These are phyloP conservation scores for Tenualosa ilisha DNA, from an alignment of 2,797 vertebrate species.

Conservation along the genomic window DNA sequence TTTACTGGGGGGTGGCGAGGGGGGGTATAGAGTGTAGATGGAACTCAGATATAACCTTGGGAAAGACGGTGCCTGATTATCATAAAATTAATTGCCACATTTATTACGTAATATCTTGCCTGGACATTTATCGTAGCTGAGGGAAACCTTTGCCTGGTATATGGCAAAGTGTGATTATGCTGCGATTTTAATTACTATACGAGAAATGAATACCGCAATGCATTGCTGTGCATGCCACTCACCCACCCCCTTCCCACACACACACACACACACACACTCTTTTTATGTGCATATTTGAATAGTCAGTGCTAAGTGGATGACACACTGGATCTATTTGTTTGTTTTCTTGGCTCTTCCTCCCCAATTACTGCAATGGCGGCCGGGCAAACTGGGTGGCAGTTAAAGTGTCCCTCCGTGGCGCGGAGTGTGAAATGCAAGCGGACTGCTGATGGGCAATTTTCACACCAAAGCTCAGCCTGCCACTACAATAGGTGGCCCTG, in stretches of 20 bases:
- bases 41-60: conserved; percentile 63
- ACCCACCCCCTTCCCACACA: no score
- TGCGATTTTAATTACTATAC: conserved; percentile 58
- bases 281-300: neutral
- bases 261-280: no score
- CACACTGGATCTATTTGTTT: conserved; percentile 29
- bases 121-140: conserved; percentile 61
- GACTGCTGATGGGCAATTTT: conserved; percentile 27
- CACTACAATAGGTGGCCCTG: conserved; percentile 40
- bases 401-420: conserved; percentile 20
- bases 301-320: neutral
- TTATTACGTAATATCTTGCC: conserved; percentile 63
- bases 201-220: conserved; percentile 50
- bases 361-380: conserved; percentile 43
- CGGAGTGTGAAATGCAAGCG: neutral
- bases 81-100: conserved; percentile 69
- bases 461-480: conserved; percentile 36
- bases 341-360: conserved; percentile 36
- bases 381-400: conserved; percentile 30
- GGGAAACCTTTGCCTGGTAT: conserved; percentile 53
- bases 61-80: conserved; percentile 64
- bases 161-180: conserved; percentile 58
- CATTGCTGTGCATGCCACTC: no score
- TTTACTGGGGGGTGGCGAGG: conserved; percentile 38
- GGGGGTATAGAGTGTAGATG: conserved; percentile 19